A percentile compares a stretch with the other conserved stretches of the same genome.
Evolutionary conservation across 2,888 invertebrate species (phyloP).

Genomic region (Halictus ligatus): DNA sequence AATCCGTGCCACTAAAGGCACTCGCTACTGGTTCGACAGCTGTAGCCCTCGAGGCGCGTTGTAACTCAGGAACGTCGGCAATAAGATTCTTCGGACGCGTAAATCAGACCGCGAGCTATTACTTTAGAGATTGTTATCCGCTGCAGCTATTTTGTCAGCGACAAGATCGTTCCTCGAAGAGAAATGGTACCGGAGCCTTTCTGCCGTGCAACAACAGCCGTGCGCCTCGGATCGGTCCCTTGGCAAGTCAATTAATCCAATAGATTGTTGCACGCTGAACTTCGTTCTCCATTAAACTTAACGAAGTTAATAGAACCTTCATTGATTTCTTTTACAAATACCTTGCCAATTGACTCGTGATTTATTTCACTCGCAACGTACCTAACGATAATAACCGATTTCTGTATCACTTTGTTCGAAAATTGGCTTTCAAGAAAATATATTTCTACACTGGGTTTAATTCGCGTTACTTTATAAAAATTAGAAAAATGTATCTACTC

Average conservation of each 20-base stretch:
- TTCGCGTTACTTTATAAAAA: no score
- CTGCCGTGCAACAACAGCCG: background rate
- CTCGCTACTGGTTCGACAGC: constrained; percentile 56
- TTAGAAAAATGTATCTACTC: no score
- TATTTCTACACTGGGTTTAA: no score
- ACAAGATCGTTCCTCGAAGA: constrained; percentile 48
- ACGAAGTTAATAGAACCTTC: background rate
- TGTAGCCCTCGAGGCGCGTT: constrained; percentile 55
- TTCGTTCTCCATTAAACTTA: background rate
- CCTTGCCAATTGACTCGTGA: background rate
- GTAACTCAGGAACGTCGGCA: constrained; percentile 63
- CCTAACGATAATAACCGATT: no score
- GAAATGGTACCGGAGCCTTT: constrained; percentile 24
- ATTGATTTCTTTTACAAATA: background rate
- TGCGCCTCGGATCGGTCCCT: background rate
- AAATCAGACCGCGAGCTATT: constrained; percentile 36
- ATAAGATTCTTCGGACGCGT: constrained; percentile 55
- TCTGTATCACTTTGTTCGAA: background rate
- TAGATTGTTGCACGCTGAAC: background rate
- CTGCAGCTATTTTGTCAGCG: constrained; percentile 39
- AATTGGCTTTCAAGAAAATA: background rate
- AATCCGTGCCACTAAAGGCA: constrained; percentile 40
- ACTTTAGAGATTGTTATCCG: constrained; percentile 51
- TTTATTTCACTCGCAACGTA: background rate
- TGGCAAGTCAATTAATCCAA: constrained; percentile 19